A percentile compares a stretch with the other conserved stretches of the same genome.
phyloP scores from a whole-genome alignment of 2,888 invertebrate species.

The Homarus gammarus region DNA sequence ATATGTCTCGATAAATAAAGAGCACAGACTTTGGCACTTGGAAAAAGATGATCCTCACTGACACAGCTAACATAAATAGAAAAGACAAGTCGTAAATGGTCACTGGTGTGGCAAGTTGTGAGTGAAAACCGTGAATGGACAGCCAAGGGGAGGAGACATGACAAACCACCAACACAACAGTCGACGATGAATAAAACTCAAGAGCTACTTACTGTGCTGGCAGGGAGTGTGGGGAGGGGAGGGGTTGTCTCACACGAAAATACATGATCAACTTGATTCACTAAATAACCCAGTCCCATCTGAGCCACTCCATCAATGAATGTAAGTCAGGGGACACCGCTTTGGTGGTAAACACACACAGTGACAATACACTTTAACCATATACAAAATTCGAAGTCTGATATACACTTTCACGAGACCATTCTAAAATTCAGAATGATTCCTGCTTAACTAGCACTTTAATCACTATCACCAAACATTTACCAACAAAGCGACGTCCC shows the following conservation, averaged over 20 bases:
- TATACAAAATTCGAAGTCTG: neutral
- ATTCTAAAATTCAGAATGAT: slow-evolving; percentile 16
- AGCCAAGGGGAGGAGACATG: neutral
- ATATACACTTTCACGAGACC: slow-evolving; percentile 28
- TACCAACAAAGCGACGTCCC: slow-evolving; percentile 71
- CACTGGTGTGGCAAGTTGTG: too few species aligned
- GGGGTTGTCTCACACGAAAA: slow-evolving; percentile 35
- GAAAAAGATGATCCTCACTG: too few species aligned
- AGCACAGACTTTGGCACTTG: too few species aligned
- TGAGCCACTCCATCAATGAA: slow-evolving; percentile 55
- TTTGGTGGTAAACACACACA: slow-evolving; percentile 52
- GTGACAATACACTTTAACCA: slow-evolving; percentile 25
- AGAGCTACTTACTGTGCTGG: slow-evolving; percentile 47
- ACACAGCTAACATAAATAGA: too few species aligned
- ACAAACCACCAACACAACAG: neutral
- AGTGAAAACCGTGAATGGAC: neutral
- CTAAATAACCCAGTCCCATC: slow-evolving; percentile 34
- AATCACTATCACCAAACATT: slow-evolving; percentile 59
- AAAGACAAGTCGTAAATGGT: too few species aligned
- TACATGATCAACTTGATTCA: slow-evolving; percentile 42
- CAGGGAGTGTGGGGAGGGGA: slow-evolving; percentile 1
- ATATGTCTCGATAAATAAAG: neutral
- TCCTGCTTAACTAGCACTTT: slow-evolving; percentile 16
- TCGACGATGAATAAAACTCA: neutral
- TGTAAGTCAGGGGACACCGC: slow-evolving; percentile 50